Base-by-base conservation (phyloP, 2,888 invertebrate genomes). In the Dilophus febrilis region DNA sequence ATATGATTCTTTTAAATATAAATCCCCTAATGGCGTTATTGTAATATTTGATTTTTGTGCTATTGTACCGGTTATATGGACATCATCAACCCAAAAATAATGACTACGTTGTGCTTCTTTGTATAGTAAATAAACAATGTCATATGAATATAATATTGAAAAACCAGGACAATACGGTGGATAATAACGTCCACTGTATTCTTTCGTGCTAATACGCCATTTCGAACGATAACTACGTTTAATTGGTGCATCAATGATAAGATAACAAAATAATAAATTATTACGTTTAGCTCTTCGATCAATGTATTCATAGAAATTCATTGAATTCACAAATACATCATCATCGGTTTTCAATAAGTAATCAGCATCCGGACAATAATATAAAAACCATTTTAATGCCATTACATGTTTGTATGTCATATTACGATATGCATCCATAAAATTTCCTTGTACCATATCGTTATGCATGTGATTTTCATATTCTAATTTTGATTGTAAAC, bases 41-140 rank as follows among this genome's bases (percentile, higher is more conserved):
- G 64, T 64, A 37, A 66, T 56, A 50, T 69, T 69, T 30, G 62
- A 59, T 46, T 63, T 60, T 48, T 64, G 60, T 11, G 70, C 67
- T 40, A 76, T 53, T 1, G 71, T 64, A 18, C 84, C 85, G 0
- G 85, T 84, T 29, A 85, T 66, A 50, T 78, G 81, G 28, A 81
- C 80, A 56, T 85, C 85, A 53, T 86, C 85, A 37, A 85, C 78
- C 85, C 85, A 85, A 62, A 85, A 83, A 53, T 78, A 84, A 2
- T 70, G 71, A 3, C 66, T 59, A 7, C 57, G 61, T 50, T 76
- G 73, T 2, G 77, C 77, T 35, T 68, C 67, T 40, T 61, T 62
- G 37, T 74, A 71, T 12, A 77, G 58, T 22, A 65, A 60, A 42
- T 64, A 64, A 13, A 70, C 69, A 30, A 71, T 70, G 53, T 78